Conservation (phyloP, 1,140 invertebrate species). For the Nixonia krombeini region DNA sequence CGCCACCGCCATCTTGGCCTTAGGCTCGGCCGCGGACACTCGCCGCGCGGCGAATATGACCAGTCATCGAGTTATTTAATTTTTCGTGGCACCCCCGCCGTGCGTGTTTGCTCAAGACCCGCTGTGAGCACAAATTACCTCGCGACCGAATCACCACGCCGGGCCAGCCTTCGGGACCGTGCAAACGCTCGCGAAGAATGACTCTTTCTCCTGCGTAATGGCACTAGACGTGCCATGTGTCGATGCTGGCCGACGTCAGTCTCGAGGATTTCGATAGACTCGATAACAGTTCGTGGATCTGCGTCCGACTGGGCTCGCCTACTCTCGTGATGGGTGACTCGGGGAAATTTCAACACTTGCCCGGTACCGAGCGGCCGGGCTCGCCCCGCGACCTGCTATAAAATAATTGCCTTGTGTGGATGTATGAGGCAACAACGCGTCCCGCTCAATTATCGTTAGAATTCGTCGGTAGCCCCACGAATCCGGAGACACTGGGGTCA, state of each 20-base stretch:
- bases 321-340: no score
- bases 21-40: conserved; percentile 26
- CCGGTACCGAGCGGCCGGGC: no score
- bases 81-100: conserved; percentile 71
- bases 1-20: conserved; percentile 20
- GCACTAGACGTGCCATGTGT: conserved; percentile 45
- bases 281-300: no score
- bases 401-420: background rate
- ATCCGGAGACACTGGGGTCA: conserved; percentile 52
- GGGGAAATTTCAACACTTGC: no score
- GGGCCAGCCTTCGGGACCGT: conserved; percentile 22
- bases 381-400: no score
- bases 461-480: conserved; percentile 31
- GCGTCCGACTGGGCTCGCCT: no score
- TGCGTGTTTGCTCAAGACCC: conserved; percentile 75
- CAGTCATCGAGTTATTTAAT: conserved; percentile 76
- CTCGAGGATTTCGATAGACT: no score
- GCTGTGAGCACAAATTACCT: conserved; percentile 79
- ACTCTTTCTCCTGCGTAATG: conserved; percentile 47
- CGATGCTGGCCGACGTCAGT: conserved; percentile 37
- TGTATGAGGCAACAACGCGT: conserved; percentile 21
- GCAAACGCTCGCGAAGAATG: conserved; percentile 48
- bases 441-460: conserved; percentile 37
- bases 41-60: conserved; percentile 72
- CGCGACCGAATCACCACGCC: conserved; percentile 67